Evolutionary conservation across 2,113 vertebrate genomes (phyloP), one percentile per base, ranked within the genome.

Genomic region (Halcyon malimbica): DNA sequence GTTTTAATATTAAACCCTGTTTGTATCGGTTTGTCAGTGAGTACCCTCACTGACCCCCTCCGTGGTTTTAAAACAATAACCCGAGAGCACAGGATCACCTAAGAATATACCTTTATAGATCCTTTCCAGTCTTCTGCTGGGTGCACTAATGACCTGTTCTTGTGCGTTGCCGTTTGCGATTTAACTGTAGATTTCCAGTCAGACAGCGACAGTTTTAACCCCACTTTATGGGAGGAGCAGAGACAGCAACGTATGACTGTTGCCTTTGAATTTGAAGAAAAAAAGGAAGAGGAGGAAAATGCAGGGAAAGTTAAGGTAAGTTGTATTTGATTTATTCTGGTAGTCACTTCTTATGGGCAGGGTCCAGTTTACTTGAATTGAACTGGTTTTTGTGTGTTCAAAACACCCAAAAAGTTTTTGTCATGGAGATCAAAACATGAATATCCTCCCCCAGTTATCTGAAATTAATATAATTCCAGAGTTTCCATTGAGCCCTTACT

Each of bases 151-250:
- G 26, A 17, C 78, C 33, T n/a, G 48, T 82, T 82, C 56, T 87
- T 60, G 79, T 42, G 29, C 46, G 4, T 94, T 93, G 90, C 92
- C 37, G 39, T 97, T 91, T 89, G 77, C 59, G 63, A 54, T 92
- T 59, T n/a, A 90, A 93, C 95, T 94, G 10, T 94, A 99, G 99
- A 99, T 98, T 99, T 99, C 98, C 99, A 99, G 98, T 99, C 99
- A 10, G 99, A 99, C 98, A 99, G 98, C 35, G 99, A 99, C 98
- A 99, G 99, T 85, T 99, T 99, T 96, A 99, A 99, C 96, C 99
- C 99, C 25, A 99, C 99, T 6, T 98, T 99, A 44, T 99, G 99
- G 99, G 99, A 99, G 96, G 99, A 99, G 94, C 99, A 99, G 98
- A 98, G 99, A 94, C 99, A 99, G 96, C 99, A 99, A 94, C 98